Conservation (phyloP, 1,140 invertebrate species). For the Zaprionus ornatus region DNA sequence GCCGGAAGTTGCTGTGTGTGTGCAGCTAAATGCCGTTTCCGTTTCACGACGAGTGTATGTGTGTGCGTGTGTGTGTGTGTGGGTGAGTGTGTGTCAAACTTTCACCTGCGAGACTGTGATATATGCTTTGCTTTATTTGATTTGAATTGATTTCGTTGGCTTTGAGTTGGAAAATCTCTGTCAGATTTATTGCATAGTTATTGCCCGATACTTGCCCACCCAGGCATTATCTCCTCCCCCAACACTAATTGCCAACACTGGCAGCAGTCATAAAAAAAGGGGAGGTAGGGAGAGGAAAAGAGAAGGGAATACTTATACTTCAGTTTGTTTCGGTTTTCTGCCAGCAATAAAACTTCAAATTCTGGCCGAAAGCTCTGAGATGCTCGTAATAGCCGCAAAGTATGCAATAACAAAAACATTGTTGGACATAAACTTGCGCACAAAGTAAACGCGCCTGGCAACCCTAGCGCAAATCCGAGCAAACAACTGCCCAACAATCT, state of each 20-base stretch:
- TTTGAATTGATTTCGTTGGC: conserved; percentile 63
- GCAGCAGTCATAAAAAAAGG: conserved; percentile 20
- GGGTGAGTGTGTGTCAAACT: conserved; percentile 20
- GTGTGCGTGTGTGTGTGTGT: conserved; percentile 13
- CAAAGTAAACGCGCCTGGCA: conserved; percentile 42
- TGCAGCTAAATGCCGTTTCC: conserved; percentile 51
- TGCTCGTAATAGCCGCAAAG: conserved; percentile 68
- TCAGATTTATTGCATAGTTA: conserved; percentile 37
- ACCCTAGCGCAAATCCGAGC: conserved; percentile 37
- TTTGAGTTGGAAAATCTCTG: conserved; percentile 55
- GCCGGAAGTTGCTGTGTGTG: conserved; percentile 60
- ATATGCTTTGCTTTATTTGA: conserved; percentile 57
- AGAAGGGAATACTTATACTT: conserved; percentile 7
- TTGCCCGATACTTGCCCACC: neutral
- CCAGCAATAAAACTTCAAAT: conserved; percentile 65
- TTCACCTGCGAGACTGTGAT: conserved; percentile 55
- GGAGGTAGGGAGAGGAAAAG: neutral
- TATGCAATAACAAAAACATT: conserved; percentile 60
- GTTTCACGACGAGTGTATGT: conserved; percentile 5
- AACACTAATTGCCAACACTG: conserved; percentile 36
- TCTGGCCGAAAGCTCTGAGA: conserved; percentile 46
- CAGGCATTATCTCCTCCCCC: neutral
- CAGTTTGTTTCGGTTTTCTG: conserved; percentile 19
- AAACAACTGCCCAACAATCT: conserved; percentile 42
- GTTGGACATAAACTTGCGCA: conserved; percentile 32